Conservation (phyloP, 2,888 invertebrate genomes). For the Poecilobothrus nobilitatus region DNA sequence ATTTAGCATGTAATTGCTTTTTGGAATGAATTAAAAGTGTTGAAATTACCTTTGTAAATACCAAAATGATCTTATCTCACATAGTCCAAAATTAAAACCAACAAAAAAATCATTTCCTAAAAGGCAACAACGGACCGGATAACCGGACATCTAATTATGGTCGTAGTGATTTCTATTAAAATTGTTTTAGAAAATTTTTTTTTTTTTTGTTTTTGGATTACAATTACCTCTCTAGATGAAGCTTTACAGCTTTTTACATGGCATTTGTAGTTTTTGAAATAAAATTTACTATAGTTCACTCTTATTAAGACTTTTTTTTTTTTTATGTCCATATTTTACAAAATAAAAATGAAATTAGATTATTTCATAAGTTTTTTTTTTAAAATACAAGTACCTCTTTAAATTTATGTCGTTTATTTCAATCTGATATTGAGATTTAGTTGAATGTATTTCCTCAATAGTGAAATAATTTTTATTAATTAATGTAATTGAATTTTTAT, state of each 20-base stretch:
- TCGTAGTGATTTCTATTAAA: neutral
- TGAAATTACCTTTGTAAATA: conserved; percentile 3
- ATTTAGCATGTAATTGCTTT: neutral
- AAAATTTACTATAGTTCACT: neutral
- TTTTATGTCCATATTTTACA: neutral
- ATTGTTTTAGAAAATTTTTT: neutral
- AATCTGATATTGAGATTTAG: neutral
- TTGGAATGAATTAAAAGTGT: neutral
- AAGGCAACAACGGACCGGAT: neutral
- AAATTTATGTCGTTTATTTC: neutral
- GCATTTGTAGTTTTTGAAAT: neutral
- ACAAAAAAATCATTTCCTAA: conserved; percentile 6
- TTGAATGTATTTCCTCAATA: neutral
- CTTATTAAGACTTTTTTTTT: neutral
- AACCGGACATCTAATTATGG: neutral
- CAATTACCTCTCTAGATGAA: neutral
- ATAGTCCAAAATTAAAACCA: neutral
- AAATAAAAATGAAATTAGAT: conserved; percentile 1
- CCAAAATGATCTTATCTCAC: conserved; percentile 1
- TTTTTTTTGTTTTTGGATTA: neutral
- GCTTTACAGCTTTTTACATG: neutral
- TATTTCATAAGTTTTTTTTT: neutral
- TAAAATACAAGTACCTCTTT: neutral
- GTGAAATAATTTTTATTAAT: neutral
- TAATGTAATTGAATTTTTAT: neutral